Evolutionary conservation across 1,140 invertebrate species (phyloP), one percentile per base, ranked within the genome.

Genomic region (Rhizoglyphus robini): DNA sequence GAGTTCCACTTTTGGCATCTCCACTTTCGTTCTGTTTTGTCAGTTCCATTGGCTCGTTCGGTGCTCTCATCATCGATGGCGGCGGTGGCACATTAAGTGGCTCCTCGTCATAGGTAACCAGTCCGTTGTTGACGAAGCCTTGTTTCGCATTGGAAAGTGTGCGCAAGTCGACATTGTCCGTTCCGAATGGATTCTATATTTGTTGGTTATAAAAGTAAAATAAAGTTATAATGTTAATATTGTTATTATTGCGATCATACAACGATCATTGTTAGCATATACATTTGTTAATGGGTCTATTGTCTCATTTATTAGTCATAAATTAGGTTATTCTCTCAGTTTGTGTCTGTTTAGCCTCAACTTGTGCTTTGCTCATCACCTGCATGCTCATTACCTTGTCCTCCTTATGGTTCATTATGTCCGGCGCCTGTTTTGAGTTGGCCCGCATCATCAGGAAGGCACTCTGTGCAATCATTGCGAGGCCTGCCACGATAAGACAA

Each of bases 401-500:
- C n/a, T n/a, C n/a, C n/a, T n/a, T n/a, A n/a, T n/a, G n/a, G n/a
- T n/a, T n/a, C n/a, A 41, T 41, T 18, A 41, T 41, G 36, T 41
- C 18, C 36, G 36, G 8, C 36, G 8, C 8, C 36, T n/a, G n/a
- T n/a, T n/a, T n/a, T n/a, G n/a, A n/a, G 18, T 41, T 41, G 36
- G 36, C 18, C 18, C 36, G 8, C 18, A 41, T 11, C 36, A 41
- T 11, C 8, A 41, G 36, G 8, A 41, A 11, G 18, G 36, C 58
- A 60, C 58, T 32, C 15, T 11, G 11, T 1, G 58, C 3, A 25
- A 60, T 27, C 29, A 62, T 18, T 4, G 48, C 13, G 3, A 57
- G 30, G 27, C 64, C 64, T n/a, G 48, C 41, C 13, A 58, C 36
- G 18, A 60, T 62, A 29, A 68, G 27, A 3, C 36, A 31, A 23